These are phyloP conservation scores for Iguana delicatissima DNA, from an alignment of 2,797 vertebrate species.

Conservation along the genomic window DNA sequence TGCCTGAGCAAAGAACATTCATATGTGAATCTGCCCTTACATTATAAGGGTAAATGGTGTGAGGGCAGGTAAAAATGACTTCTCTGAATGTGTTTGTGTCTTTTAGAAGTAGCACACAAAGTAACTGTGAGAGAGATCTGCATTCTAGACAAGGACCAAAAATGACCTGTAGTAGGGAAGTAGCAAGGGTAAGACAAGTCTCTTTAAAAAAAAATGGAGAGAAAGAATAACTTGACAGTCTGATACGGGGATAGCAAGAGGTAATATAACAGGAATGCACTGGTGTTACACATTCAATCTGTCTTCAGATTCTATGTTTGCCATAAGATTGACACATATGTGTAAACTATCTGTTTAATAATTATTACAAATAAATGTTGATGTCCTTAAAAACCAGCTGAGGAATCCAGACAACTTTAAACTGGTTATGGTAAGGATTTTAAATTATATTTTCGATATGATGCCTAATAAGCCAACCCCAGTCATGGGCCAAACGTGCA, in stretches of 20 bases:
- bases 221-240: not conserved
- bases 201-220: not conserved
- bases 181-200: not conserved
- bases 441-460: not conserved
- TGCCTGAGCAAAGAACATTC: not conserved
- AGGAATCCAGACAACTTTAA: constrained; percentile 27
- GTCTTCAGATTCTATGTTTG: not conserved
- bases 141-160: not conserved
- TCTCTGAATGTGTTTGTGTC: not conserved
- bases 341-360: not conserved
- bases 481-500: constrained; percentile 38
- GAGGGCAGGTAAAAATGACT: not conserved
- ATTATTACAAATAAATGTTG: not conserved
- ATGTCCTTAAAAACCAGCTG: not conserved
- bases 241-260: not conserved
- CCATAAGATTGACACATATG: not conserved
- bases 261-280: not conserved
- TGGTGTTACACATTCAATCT: not conserved
- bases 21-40: not conserved
- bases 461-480: not conserved
- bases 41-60: not conserved
- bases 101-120: not conserved
- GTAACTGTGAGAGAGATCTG: not conserved
- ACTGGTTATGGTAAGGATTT: not conserved
- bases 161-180: not conserved